Base-by-base conservation (phyloP, 2,797 vertebrate species). In the Microctenopoma stevenorrisi region DNA sequence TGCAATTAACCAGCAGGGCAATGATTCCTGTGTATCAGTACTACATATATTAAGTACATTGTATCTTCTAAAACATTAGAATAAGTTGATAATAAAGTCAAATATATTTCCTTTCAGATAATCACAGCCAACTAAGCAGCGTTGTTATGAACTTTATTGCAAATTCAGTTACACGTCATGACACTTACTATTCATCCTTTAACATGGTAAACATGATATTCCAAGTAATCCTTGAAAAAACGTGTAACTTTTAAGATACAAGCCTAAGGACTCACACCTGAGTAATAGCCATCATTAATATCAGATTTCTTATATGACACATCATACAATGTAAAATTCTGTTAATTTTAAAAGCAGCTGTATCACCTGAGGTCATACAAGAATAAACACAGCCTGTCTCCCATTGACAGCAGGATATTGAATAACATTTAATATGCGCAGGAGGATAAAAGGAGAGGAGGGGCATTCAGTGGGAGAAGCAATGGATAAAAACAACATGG, bases 271-370 rank as follows among this genome's bases (percentile, higher is more conserved):
- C 55, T 64, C 48, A 5, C 22, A 51, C 15, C 35, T 63, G 54
- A 64, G 26, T 53, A 28, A 48, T 38, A 66, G 66, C 44, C 13
- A 37, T 72, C 47, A 68, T n/a, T 1, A 4, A n/a, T 37, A 68
- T 71, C 14, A 33, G 13, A 43, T 68, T 42, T 74, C 28, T 53
- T 48, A 76, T 54, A 54, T 55, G 44, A 61, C 60, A 15, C 52
- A 60, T 53, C 37, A 15, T 15, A 64, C 42, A 64, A 33, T 60
- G 72, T 18, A 73, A 77, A 57, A 72, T 54, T 60, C 49, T 7
- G 40, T 78, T 84, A 30, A 77, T 79, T 83, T 82, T 1, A 57
- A 71, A 67, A 80, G 79, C 82, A 91, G 88, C 83, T 86, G 83
- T 59, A 83, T 79, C 37, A 76, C 88, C 85, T 11, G 67, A 85